phyloP scores from a whole-genome alignment of 2,888 invertebrate species.

The Diogma glabrata region DNA sequence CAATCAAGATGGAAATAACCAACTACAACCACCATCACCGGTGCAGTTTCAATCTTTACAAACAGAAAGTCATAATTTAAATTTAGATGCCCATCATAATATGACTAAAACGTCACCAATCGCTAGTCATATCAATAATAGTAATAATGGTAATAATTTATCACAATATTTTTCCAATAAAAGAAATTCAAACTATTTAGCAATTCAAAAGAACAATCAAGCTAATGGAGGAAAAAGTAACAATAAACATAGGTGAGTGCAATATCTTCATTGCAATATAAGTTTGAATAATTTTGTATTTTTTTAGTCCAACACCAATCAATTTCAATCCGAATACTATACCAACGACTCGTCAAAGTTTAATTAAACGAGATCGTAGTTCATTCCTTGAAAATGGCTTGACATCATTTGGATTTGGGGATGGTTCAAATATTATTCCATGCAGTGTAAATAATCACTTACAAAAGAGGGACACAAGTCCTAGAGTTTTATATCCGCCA shows the following conservation, averaged over 20 bases:
- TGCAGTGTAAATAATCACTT: constrained; percentile 5
- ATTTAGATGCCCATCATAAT: background rate
- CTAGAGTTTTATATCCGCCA: constrained; percentile 17
- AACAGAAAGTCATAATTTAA: constrained; percentile 16
- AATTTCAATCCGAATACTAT: constrained; percentile 5
- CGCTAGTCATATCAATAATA: background rate
- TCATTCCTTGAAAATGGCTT: constrained; percentile 16
- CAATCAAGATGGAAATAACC: constrained; percentile 10
- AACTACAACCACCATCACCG: constrained; percentile 24
- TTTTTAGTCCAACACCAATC: background rate
- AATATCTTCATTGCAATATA: too few species aligned
- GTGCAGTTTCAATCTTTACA: constrained; percentile 33
- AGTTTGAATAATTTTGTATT: too few species aligned
- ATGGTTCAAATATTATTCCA: constrained; percentile 6
- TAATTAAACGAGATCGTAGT: constrained; percentile 12
- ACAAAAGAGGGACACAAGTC: constrained; percentile 16
- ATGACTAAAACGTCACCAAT: background rate
- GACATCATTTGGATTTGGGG: constrained; percentile 10
- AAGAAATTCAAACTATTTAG: constrained; percentile 17
- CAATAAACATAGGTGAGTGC: constrained; percentile 1
- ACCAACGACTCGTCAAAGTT: constrained; percentile 12
- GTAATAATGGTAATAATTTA: background rate
- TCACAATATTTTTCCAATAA: constrained; percentile 18
- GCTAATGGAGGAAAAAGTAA: background rate
- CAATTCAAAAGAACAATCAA: constrained; percentile 15